Base-by-base conservation (phyloP, 2,113 vertebrate species). In the Podarcis muralis region DNA sequence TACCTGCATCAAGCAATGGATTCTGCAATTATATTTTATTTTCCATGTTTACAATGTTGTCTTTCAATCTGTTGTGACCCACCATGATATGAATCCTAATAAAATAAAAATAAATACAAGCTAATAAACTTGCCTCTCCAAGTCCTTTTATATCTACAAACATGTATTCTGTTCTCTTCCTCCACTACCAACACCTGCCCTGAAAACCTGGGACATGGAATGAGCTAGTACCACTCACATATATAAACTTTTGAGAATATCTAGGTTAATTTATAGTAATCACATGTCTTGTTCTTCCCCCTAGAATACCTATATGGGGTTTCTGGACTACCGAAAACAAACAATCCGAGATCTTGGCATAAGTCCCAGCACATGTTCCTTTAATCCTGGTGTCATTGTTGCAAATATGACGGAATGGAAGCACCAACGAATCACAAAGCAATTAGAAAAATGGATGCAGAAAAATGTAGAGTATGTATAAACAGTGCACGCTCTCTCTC, bases 241-340 rank as follows among this genome's bases (percentile, higher is more conserved):
- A 37, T 23, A 7, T 65, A 66, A 66, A 65, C 3, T 62, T 32
- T 40, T 57, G 32, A 25, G 76, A 78, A 48, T 30, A 30, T 4
- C 11, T 53, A 15, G 37, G 23, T 40, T 43, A 53, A 53, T 35
- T 65, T n/a, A 32, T 23, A 59, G 6, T 32, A 32, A 53, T 71
- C 43, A 37, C 48, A n/a, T 48, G 7, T 71, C 25, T 3, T 85
- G 92, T 83, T 59, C 85, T 84, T 66, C 92, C 85, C 87, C 76
- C 35, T 89, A 99, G 99, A 99, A 98, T 22, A 99, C 98, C 0
- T 99, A 99, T 86, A 99, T 99, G 99, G 99, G 99, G 87, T 99
- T 98, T 89, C 96, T 99, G 95, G 99, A 99, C 96, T 99, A 99
- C 88, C 97, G 98, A 91, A 99, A 98, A 91, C 96, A 98, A 96